Percentiles rank a stretch among this genome's conserved stretches.
These are phyloP conservation scores for Encarsia formosa DNA, from an alignment of 2,888 invertebrate species.

Conservation along the genomic window DNA sequence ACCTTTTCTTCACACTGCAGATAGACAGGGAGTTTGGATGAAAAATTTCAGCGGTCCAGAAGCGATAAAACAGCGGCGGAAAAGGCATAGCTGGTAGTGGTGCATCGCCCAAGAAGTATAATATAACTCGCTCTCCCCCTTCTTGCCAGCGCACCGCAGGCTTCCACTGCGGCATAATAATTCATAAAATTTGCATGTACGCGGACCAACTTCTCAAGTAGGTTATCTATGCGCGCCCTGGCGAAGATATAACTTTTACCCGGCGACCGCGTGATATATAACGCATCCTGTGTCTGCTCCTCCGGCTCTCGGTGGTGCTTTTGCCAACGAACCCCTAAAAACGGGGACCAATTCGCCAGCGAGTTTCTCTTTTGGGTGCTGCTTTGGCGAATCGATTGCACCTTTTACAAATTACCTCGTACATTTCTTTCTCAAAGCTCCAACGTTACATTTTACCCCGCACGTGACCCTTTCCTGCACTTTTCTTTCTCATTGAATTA, in stretches of 20 bases:
- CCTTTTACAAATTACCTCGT: not conserved
- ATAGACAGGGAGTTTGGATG: not conserved
- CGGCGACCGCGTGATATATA: slow-evolving; percentile 42
- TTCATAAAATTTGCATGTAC: slow-evolving; percentile 52
- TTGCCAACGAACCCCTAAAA: too few relatives aligned
- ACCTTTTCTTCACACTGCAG: not conserved
- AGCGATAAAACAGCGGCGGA: not conserved
- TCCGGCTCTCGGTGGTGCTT: slow-evolving; percentile 25
- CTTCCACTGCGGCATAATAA: slow-evolving; percentile 42
- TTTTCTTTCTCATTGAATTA: too few relatives aligned
- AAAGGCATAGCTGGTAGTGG: not conserved
- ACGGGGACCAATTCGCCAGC: too few relatives aligned
- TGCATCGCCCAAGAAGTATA: not conserved
- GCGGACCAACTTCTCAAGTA: slow-evolving; percentile 52
- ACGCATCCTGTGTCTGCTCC: slow-evolving; percentile 40
- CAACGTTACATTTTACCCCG: too few relatives aligned
- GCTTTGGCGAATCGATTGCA: slow-evolving; percentile 31
- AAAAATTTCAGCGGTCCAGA: too few relatives aligned
- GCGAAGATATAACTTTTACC: slow-evolving; percentile 16
- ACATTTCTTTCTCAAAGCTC: not conserved
- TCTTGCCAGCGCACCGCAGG: not conserved
- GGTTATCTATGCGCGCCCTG: slow-evolving; percentile 50
- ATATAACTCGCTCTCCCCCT: slow-evolving; percentile 17
- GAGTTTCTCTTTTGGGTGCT: too few relatives aligned
- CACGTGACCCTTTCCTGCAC: too few relatives aligned